Evolutionary conservation across 92 coral and sea anemone species (phyloP).

Genomic region (Zoanthus sansibaricus): DNA sequence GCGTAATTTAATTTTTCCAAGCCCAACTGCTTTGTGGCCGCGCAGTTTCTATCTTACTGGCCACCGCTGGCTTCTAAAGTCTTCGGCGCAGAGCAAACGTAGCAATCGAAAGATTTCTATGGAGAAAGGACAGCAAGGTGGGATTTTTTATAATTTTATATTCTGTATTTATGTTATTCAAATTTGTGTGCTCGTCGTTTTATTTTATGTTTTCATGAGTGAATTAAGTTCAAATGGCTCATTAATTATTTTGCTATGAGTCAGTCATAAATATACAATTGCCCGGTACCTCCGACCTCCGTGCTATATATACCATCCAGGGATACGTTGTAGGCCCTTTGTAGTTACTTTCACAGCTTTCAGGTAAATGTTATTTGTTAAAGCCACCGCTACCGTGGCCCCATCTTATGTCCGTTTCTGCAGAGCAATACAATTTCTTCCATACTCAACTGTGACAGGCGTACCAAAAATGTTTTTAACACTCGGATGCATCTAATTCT

Average conservation of each 20-base stretch:
- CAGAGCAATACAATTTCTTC: too few species aligned
- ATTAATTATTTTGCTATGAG: neutral
- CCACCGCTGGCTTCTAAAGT: neutral
- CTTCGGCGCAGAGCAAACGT: neutral
- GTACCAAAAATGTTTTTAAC: too few species aligned
- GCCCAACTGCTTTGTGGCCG: slow-evolving; percentile 31
- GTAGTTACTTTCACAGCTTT: too few species aligned
- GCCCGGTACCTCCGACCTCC: too few species aligned
- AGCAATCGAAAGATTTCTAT: slow-evolving; percentile 1
- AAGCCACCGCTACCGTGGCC: too few species aligned
- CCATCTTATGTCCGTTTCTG: too few species aligned
- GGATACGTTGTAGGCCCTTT: too few species aligned
- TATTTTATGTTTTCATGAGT: neutral
- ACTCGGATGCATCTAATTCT: too few species aligned
- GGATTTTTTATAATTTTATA: neutral
- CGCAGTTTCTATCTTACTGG: neutral
- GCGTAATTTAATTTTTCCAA: neutral
- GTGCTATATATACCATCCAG: too few species aligned
- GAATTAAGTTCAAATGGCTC: neutral
- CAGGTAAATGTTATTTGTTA: too few species aligned
- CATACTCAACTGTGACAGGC: too few species aligned
- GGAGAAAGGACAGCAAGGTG: slow-evolving; percentile 17
- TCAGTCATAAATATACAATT: too few species aligned
- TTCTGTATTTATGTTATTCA: neutral
- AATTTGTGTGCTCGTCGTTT: neutral